Percentiles rank a stretch among this genome's conserved stretches.
Conservation (phyloP, 2,797 vertebrate genomes). For the Clarias fuscus region DNA sequence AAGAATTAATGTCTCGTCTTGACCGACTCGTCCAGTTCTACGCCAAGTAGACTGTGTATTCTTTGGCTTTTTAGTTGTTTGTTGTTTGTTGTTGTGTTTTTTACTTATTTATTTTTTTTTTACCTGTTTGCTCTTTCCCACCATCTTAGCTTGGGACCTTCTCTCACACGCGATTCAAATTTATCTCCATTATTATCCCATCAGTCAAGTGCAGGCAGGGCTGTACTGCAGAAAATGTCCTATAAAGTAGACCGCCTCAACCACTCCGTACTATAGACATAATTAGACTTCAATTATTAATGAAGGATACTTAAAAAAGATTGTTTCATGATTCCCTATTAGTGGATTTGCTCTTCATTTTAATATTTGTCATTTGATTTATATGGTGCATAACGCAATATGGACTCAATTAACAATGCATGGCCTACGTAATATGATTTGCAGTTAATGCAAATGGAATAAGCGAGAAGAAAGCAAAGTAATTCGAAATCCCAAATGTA, state of each 20-base stretch:
- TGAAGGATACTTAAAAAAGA: constrained; percentile 87
- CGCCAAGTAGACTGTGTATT: not conserved
- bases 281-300: constrained; percentile 94
- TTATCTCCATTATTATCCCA: constrained; percentile 62
- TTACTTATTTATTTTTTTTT: not conserved
- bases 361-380: constrained; percentile 92
- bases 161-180: constrained; percentile 51
- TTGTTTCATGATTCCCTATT: constrained; percentile 90
- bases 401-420: constrained; percentile 89
- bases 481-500: constrained; percentile 85
- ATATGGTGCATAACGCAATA: constrained; percentile 90
- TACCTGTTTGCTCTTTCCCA: constrained; percentile 8
- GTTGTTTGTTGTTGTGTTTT: not conserved
- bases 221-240: constrained; percentile 44
- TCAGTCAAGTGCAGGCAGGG: constrained; percentile 58
- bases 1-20: constrained; percentile 4
- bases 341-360: constrained; percentile 91
- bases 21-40: not conserved
- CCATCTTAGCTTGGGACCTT: constrained; percentile 11
- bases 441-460: constrained; percentile 84
- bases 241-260: constrained; percentile 68
- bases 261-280: constrained; percentile 79
- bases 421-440: constrained; percentile 87
- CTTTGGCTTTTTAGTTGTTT: constrained; percentile 12
- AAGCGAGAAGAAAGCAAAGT: constrained; percentile 74